Base-by-base conservation (phyloP, 2,888 invertebrate genomes). In the Ophraella communa region DNA sequence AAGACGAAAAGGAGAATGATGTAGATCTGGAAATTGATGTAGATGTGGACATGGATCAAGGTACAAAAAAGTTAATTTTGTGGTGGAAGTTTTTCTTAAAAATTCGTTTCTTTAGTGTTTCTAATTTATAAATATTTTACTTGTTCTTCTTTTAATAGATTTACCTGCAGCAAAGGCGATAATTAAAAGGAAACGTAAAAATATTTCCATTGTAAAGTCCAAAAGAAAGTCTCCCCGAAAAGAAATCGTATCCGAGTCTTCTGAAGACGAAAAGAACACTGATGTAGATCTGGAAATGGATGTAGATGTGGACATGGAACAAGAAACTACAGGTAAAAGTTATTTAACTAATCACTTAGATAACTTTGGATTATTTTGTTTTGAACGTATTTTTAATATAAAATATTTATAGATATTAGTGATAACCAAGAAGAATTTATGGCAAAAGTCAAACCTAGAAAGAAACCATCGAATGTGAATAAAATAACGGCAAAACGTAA, bases 1-100 rank as follows among this genome's bases (percentile, higher is more conserved):
- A 61, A 65, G 61, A 61, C 49, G 65, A 65, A 53, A 65, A 56
- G 35, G 65, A 62, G 33, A 62, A 65, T n/a, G 44, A 44, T n/a
- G 44, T 21, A 24, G 52, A 51, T 51, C 51, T n/a, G n/a, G n/a
- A n/a, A n/a, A n/a, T n/a, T n/a, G n/a, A n/a, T n/a, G n/a, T n/a
- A n/a, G n/a, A n/a, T n/a, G n/a, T n/a, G n/a, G n/a, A n/a, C n/a
- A n/a, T n/a, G n/a, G n/a, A n/a, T n/a, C n/a, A n/a, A n/a, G n/a
- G n/a, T n/a, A n/a, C n/a, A n/a, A n/a, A n/a, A n/a, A n/a, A n/a
- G n/a, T n/a, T n/a, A n/a, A n/a, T n/a, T n/a, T n/a, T n/a, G n/a
- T n/a, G n/a, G n/a, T n/a, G n/a, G n/a, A n/a, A n/a, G n/a, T n/a
- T n/a, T n/a, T n/a, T n/a, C n/a, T n/a, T n/a, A n/a, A n/a, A n/a